phyloP scores from a whole-genome alignment of 2,797 vertebrate species.

The Oryzias sinensis region DNA sequence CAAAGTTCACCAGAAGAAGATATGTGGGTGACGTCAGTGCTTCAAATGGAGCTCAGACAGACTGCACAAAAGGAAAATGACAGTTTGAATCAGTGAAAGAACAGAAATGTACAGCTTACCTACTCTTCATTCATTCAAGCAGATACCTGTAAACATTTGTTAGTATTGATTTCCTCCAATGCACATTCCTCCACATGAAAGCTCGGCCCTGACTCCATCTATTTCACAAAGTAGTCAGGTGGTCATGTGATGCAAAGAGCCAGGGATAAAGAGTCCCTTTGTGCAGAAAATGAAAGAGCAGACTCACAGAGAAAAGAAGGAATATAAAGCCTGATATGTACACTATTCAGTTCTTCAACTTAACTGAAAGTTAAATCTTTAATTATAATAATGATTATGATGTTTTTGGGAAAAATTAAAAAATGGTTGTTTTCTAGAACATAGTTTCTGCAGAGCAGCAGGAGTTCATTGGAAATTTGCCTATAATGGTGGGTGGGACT shows the following conservation, averaged over 20 bases:
- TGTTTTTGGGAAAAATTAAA: background rate
- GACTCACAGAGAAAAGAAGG: slow-evolving; percentile 3
- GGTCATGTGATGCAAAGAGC: slow-evolving; percentile 29
- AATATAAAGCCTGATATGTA: slow-evolving; percentile 13
- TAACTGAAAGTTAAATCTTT: slow-evolving; percentile 6
- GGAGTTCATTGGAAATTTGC: too few relatives aligned
- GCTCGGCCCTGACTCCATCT: slow-evolving; percentile 36
- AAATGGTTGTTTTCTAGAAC: too few relatives aligned
- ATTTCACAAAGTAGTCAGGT: slow-evolving; percentile 46
- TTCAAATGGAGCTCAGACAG: slow-evolving; percentile 9
- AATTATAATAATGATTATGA: background rate
- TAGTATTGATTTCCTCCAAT: slow-evolving; percentile 34
- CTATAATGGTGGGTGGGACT: too few relatives aligned
- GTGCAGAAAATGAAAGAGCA: slow-evolving; percentile 21
- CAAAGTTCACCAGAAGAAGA: background rate
- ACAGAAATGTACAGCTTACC: slow-evolving; percentile 20
- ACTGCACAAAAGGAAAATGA: slow-evolving; percentile 42
- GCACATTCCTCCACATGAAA: slow-evolving; percentile 42
- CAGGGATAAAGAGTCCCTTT: slow-evolving; percentile 35
- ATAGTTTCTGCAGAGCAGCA: too few relatives aligned
- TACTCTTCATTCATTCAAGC: slow-evolving; percentile 12
- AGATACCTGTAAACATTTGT: slow-evolving; percentile 31
- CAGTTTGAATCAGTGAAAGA: slow-evolving; percentile 24
- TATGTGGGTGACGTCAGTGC: slow-evolving; percentile 11
- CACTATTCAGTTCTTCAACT: slow-evolving; percentile 16